A percentile compares a stretch with the other conserved stretches of the same genome.
phyloP scores from a whole-genome alignment of 2,113 vertebrate genomes.

The Megaceryle torquata region DNA sequence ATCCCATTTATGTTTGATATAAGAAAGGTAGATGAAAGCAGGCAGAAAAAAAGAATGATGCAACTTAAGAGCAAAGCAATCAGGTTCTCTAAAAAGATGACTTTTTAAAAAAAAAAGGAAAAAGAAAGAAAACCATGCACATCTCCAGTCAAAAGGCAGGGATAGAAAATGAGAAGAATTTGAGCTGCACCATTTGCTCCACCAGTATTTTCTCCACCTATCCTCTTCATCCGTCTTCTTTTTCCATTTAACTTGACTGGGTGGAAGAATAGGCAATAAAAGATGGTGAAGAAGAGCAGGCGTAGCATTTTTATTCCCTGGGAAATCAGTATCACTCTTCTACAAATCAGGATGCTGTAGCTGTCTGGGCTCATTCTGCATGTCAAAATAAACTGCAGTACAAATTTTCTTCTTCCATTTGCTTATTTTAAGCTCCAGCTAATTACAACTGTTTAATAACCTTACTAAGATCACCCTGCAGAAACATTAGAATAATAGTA shows the following conservation, averaged over 20 bases:
- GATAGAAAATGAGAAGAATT: neutral
- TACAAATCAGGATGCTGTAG: slow-evolving; percentile 20
- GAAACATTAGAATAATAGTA: neutral
- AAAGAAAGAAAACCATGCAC: neutral
- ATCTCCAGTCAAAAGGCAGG: neutral
- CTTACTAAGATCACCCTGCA: slow-evolving; percentile 27
- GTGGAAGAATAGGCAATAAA: neutral
- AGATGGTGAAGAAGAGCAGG: neutral
- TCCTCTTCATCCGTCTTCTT: neutral
- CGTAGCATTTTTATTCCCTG: neutral
- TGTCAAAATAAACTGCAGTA: neutral
- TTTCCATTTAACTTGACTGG: slow-evolving; percentile 31
- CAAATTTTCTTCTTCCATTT: slow-evolving; percentile 27
- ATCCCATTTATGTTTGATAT: slow-evolving; percentile 44
- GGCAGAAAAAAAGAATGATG: neutral
- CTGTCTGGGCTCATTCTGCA: neutral
- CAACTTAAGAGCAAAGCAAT: slow-evolving; percentile 20
- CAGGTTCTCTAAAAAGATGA: slow-evolving; percentile 27
- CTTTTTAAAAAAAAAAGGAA: neutral
- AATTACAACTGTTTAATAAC: slow-evolving; percentile 43
- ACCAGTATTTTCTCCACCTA: neutral
- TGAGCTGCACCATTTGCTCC: slow-evolving; percentile 34
- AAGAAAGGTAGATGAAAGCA: slow-evolving; percentile 59
- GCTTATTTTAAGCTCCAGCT: slow-evolving; percentile 39
- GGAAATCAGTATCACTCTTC: neutral